Evolutionary conservation across 2,797 vertebrate species (phyloP), one percentile per base, ranked within the genome.

Genomic region (Borostomias antarcticus): DNA sequence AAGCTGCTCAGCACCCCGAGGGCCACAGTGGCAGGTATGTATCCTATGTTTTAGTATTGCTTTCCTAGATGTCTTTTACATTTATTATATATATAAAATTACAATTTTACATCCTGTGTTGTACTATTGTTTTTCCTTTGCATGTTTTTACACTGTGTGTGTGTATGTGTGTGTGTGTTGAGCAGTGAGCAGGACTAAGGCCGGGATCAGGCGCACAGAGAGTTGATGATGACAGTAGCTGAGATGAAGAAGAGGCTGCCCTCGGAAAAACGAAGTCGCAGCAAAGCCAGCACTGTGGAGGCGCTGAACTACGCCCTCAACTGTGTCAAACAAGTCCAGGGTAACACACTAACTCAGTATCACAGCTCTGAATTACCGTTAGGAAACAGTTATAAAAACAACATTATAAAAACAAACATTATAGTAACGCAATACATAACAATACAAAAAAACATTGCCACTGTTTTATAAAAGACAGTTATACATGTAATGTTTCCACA

Each of bases 211-310:
- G 69, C 87, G 1, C 96, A 95, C 76, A 91, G 85, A 78, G 94
- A 97, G 35, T 66, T 98, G 84, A 89, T 95, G 88, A 88, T 83
- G 78, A 95, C 94, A 0, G 89, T 98, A 69, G 92, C 92, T 68
- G 96, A 96, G 83, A 94, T 98, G 90, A 98, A 96, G 85, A 94
- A 93, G 72, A 92, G 94, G 61, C 91, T 98, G 32, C 96, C 97
- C 0, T 91, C 92, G 0, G 94, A 96, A 60, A 96, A 92, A 88
- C 91, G 86, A 74, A 90, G 88, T 64, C 94, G 93, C 75, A 90
- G 86, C 76, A 97, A 95, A 88, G 90, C 93, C 75, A 94, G 94
- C 82, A 95, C 95, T 0, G 83, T 96, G 75, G 93, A 94, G 0
- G 94, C 96, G 0, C 69, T 98, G 73, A 93, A 95, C 77, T 97